Conservation (phyloP, 64 coral and sea anemone species). For the Montipora capricornis region DNA sequence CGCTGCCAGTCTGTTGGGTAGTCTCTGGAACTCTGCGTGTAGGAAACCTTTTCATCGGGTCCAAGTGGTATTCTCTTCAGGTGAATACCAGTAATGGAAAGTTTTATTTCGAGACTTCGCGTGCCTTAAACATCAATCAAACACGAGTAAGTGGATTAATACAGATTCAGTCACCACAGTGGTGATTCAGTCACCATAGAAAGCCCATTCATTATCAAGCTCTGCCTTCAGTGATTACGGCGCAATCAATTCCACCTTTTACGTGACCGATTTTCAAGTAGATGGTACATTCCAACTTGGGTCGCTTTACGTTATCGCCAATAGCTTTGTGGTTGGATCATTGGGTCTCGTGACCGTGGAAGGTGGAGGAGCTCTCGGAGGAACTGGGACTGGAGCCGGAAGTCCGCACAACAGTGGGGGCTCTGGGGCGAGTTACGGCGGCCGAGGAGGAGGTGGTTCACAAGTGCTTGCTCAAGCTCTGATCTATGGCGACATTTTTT, state of each 20-base stretch:
- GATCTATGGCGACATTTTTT: conserved; percentile 91
- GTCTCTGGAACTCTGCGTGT: conserved; percentile 65
- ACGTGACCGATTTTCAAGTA: conserved; percentile 50
- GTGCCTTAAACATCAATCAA: conserved; percentile 56
- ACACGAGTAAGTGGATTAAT: conserved; percentile 69
- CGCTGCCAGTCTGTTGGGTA: conserved; percentile 46
- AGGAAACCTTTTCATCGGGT: conserved; percentile 58
- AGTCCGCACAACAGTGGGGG: conserved; percentile 56
- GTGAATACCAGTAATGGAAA: conserved; percentile 47
- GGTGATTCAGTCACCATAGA: conserved; percentile 67
- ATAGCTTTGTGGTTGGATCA: conserved; percentile 56
- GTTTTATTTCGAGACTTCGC: conserved; percentile 74
- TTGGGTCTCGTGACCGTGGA: conserved; percentile 65
- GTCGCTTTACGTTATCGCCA: conserved; percentile 62
- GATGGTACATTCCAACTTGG: conserved; percentile 72
- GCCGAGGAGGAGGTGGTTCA: conserved; percentile 81
- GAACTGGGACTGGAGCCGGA: conserved; percentile 80
- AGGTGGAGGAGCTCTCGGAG: conserved; percentile 65
- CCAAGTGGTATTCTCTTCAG: conserved; percentile 58
- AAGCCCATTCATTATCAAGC: conserved; percentile 68
- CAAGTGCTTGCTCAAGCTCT: conserved; percentile 45
- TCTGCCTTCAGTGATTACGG: conserved; percentile 39
- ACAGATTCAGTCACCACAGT: conserved; percentile 54
- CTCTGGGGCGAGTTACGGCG: conserved; percentile 75
- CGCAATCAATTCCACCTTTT: conserved; percentile 54